Evolutionary conservation across 2,888 invertebrate species (phyloP).

Genomic region (Pandemis corylana): DNA sequence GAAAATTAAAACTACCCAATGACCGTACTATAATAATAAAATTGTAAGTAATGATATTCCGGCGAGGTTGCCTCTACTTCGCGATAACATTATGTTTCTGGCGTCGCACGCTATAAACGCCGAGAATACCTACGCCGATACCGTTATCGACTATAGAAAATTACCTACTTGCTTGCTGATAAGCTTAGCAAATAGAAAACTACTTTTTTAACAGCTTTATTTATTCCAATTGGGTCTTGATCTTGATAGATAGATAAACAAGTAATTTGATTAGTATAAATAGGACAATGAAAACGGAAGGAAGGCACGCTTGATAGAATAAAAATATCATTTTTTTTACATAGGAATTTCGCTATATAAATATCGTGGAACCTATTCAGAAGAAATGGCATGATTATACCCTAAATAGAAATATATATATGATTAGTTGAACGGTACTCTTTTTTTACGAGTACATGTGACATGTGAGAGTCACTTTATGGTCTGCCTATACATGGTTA

Average conservation of each 20-base stretch:
- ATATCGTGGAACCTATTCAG: too few relatives aligned
- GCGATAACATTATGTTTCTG: slow-evolving; percentile 40
- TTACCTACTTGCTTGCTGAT: slow-evolving; percentile 25
- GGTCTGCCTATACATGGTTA: too few relatives aligned
- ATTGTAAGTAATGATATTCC: not conserved
- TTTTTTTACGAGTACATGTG: too few relatives aligned
- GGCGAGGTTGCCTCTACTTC: not conserved
- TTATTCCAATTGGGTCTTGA: not conserved
- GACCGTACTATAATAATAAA: not conserved
- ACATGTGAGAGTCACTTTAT: too few relatives aligned
- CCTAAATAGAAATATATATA: too few relatives aligned
- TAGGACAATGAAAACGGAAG: not conserved
- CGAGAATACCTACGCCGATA: slow-evolving; percentile 21
- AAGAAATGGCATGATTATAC: too few relatives aligned
- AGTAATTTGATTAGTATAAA: not conserved
- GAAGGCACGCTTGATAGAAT: not conserved
- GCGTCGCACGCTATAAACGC: slow-evolving; percentile 1
- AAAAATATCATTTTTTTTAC: not conserved
- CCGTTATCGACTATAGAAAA: slow-evolving; percentile 29
- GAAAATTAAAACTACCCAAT: too few relatives aligned
- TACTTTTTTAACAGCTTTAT: slow-evolving; percentile 21
- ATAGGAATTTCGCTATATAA: too few relatives aligned
- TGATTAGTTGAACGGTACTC: too few relatives aligned
- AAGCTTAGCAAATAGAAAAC: slow-evolving; percentile 25
- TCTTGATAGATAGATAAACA: not conserved